A percentile compares a stretch with the other conserved stretches of the same genome.
Evolutionary conservation across 2,113 vertebrate species (phyloP).

Genomic region (Zeus faber): DNA sequence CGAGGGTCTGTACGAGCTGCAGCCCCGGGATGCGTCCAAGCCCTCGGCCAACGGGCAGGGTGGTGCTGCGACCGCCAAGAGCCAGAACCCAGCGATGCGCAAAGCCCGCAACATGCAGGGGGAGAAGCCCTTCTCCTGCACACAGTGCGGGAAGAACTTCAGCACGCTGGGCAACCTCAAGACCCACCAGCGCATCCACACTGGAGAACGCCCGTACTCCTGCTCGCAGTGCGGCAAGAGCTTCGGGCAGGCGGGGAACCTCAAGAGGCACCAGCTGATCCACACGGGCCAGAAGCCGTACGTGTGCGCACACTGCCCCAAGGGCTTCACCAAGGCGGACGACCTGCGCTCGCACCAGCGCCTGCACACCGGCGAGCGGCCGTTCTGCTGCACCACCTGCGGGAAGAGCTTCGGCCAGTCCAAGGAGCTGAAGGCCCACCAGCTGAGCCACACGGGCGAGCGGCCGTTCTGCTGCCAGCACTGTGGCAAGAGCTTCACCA

Average conservation of each 20-base stretch:
- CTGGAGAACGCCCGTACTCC: constrained; percentile 75
- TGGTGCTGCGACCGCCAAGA: constrained; percentile 29
- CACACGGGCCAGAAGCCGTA: constrained; percentile 79
- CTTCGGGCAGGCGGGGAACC: constrained; percentile 78
- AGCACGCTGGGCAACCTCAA: constrained; percentile 80
- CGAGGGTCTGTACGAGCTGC: constrained; percentile 59
- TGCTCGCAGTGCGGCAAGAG: constrained; percentile 80
- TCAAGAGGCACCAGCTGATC: constrained; percentile 78
- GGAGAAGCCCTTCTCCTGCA: constrained; percentile 75
- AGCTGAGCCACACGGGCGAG: constrained; percentile 74
- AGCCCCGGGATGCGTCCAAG: constrained; percentile 39
- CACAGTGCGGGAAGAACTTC: constrained; percentile 77
- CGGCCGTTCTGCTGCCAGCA: constrained; percentile 70
- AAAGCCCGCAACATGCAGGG: constrained; percentile 75
- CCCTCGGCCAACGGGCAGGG: background rate
- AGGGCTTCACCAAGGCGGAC: constrained; percentile 77
- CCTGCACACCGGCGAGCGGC: constrained; percentile 76
- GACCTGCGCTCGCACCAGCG: constrained; percentile 77
- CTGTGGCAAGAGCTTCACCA: constrained; percentile 76
- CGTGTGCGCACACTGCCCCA: constrained; percentile 77
- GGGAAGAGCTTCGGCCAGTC: constrained; percentile 74
- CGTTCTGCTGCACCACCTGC: constrained; percentile 72
- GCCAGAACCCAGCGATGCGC: constrained; percentile 48
- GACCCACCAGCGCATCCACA: constrained; percentile 79
- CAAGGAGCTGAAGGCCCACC: constrained; percentile 76